These are phyloP conservation scores for Aphidoletes aphidimyza DNA, from an alignment of 2,888 invertebrate genomes.

Conservation along the genomic window DNA sequence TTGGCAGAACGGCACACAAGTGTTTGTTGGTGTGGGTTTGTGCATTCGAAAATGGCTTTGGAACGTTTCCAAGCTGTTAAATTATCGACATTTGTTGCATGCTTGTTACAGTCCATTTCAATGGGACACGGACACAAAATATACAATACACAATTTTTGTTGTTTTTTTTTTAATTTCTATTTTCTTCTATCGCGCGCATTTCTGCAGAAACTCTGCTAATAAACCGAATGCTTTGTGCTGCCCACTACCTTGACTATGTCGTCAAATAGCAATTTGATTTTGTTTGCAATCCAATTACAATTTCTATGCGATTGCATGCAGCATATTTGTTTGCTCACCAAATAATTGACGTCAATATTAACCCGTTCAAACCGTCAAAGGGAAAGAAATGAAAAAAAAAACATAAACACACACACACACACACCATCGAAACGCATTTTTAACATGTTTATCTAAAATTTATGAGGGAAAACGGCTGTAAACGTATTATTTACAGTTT, in stretches of 20 bases:
- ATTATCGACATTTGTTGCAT: conserved; percentile 50
- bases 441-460: conserved; percentile 16
- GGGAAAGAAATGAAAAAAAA: not conserved
- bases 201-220: not conserved
- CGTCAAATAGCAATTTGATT: conserved; percentile 45
- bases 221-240: not conserved
- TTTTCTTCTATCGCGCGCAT: not conserved
- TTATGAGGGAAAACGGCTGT: not conserved
- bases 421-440: no score
- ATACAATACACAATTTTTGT: not conserved
- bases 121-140: not conserved
- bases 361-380: not conserved
- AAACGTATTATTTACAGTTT: conserved; percentile 41
- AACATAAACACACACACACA: not conserved
- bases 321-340: conserved; percentile 17
- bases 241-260: conserved; percentile 17
- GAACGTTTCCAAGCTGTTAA: conserved; percentile 52
- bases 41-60: conserved; percentile 12
- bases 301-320: not conserved
- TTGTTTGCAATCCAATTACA: conserved; percentile 46
- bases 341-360: conserved; percentile 42
- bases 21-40: not conserved
- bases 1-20: not conserved
- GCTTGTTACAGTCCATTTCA: conserved; percentile 9
- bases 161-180: not conserved